A percentile compares a stretch with the other conserved stretches of the same genome.
These are phyloP conservation scores for Melanerpes aurifrons DNA, from an alignment of 2,113 vertebrate genomes.

Conservation along the genomic window DNA sequence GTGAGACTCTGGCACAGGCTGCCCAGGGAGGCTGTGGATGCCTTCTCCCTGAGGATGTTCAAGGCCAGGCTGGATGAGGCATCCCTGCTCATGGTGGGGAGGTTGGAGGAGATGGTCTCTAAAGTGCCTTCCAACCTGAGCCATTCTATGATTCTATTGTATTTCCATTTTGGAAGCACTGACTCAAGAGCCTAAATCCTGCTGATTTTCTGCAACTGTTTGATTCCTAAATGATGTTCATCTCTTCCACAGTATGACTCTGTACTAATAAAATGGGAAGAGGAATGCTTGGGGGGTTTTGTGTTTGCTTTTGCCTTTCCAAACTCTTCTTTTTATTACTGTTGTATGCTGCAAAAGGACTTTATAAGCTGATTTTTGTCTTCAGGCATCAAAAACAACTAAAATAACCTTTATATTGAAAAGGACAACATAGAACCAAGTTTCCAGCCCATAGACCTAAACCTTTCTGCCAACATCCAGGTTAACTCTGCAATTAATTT, in stretches of 20 bases:
- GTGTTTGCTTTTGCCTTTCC: not conserved
- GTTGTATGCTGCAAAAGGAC: not conserved
- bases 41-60: too few relatives aligned
- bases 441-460: not conserved
- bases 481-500: not conserved
- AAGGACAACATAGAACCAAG: not conserved
- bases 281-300: not conserved
- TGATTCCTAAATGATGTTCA: not conserved
- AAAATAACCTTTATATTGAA: not conserved
- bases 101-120: too few relatives aligned
- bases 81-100: too few relatives aligned
- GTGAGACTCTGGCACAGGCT: too few relatives aligned
- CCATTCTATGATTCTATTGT: not conserved
- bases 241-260: not conserved
- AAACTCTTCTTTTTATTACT: not conserved
- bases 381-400: not conserved
- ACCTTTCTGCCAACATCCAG: not conserved
- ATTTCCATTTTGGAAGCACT: not conserved
- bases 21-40: too few relatives aligned
- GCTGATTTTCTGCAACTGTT: constrained; percentile 6
- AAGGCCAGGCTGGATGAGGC: too few relatives aligned
- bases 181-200: not conserved
- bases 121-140: too few relatives aligned
- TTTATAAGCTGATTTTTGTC: not conserved
- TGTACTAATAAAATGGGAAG: not conserved